A percentile compares a stretch with the other conserved stretches of the same genome.
phyloP scores from a whole-genome alignment of 1,140 invertebrate species.

The Dreissena rostriformis region DNA sequence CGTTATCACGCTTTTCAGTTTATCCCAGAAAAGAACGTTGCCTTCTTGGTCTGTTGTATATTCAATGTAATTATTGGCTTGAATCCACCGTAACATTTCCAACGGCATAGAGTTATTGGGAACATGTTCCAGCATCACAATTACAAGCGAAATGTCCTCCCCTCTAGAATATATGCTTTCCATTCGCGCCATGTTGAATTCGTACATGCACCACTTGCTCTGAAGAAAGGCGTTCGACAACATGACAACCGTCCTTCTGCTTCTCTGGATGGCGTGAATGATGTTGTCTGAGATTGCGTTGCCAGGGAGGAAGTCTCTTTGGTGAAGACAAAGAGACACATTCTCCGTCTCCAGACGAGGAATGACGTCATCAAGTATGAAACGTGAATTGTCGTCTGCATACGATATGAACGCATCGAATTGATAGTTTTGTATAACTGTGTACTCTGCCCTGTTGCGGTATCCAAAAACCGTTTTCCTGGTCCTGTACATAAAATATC shows the following conservation, averaged over 20 bases:
- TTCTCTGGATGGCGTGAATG: slow-evolving; percentile 84
- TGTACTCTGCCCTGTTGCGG: background rate
- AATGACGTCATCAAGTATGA: slow-evolving; percentile 54
- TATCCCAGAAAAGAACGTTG: slow-evolving; percentile 6
- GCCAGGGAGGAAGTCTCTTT: slow-evolving; percentile 69
- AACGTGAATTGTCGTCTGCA: slow-evolving; percentile 48
- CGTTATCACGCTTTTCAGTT: background rate
- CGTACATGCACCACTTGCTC: slow-evolving; percentile 86
- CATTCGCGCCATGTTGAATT: slow-evolving; percentile 46
- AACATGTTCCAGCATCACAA: slow-evolving; percentile 50
- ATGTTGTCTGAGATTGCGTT: slow-evolving; percentile 84
- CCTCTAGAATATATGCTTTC: slow-evolving; percentile 36
- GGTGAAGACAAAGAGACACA: slow-evolving; percentile 63
- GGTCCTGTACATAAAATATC: slow-evolving; percentile 16
- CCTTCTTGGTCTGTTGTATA: background rate
- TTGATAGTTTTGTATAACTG: slow-evolving; percentile 18
- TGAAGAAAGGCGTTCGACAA: slow-evolving; percentile 85
- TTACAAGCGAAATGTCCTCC: slow-evolving; percentile 15
- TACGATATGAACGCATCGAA: slow-evolving; percentile 68
- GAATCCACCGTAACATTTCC: slow-evolving; percentile 39
- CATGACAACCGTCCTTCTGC: slow-evolving; percentile 85
- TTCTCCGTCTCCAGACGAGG: slow-evolving; percentile 40
- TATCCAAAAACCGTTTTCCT: slow-evolving; percentile 13
- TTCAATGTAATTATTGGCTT: slow-evolving; percentile 11
- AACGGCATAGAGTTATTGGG: slow-evolving; percentile 17